Conservation (phyloP, 2,797 vertebrate genomes). For the Pagetopsis macropterus region DNA sequence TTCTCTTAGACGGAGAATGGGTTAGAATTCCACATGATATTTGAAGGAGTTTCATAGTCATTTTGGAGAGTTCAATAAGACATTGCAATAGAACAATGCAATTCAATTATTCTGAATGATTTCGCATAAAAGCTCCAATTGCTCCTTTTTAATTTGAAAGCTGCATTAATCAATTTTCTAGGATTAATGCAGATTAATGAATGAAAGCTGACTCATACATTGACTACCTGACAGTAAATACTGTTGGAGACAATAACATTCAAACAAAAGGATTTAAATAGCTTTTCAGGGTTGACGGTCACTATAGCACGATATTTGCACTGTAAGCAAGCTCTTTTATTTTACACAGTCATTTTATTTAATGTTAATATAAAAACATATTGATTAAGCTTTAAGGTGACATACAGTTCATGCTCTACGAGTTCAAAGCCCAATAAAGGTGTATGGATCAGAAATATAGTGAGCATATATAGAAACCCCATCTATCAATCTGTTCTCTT, state of each 20-base stretch:
- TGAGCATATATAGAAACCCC: neutral
- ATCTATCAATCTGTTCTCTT: neutral
- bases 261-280: conserved; percentile 8
- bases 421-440: conserved; percentile 12
- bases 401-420: neutral
- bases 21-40: neutral
- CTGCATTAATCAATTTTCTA: conserved; percentile 33
- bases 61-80: conserved; percentile 12
- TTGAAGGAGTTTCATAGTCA: neutral
- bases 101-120: conserved; percentile 31
- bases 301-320: neutral
- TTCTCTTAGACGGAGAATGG: neutral
- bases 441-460: conserved; percentile 3
- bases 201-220: conserved; percentile 15
- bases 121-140: conserved; percentile 19
- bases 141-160: conserved; percentile 44
- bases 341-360: conserved; percentile 8
- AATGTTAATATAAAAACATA: conserved; percentile 1
- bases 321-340: neutral
- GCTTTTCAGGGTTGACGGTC: neutral
- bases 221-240: conserved; percentile 2
- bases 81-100: conserved; percentile 2
- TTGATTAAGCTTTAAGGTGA: conserved; percentile 5
- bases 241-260: neutral
- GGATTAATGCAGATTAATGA: neutral